Evolutionary conservation across 2,113 vertebrate species (phyloP), one percentile per base, ranked within the genome.

Genomic region (Hemiscyllium ocellatum): DNA sequence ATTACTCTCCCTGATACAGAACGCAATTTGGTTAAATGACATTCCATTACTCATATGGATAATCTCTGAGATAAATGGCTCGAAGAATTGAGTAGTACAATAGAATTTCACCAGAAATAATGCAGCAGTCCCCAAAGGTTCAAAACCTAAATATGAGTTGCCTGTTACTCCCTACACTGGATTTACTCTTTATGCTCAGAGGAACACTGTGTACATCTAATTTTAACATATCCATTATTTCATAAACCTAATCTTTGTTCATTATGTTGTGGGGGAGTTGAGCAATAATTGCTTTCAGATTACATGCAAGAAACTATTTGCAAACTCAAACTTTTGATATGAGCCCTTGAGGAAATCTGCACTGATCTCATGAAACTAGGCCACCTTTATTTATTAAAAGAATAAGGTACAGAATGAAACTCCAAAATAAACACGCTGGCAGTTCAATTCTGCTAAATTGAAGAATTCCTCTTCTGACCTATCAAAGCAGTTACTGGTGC

Each of bases 1-100:
- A 65, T 93, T 93, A 8, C 29, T 93, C 85, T 87, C 85, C 52
- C 85, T 56, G 85, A 8, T 26, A 52, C 19, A 86, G 47, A 87
- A 52, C 26, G 19, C 20, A 8, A 50, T 87, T 70, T 87, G 47
- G 85, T 22, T 1, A 87, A 86, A 86, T 91, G 56, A 93, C 90
- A 93, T 66, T 93, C 12, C 15, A 93, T 93, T 93, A 65, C n/a
- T 65, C 29, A 93, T 42, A 93, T 68, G 17, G 90, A 66, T 93
- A 19, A 42, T 42, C 61, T 17, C n/a, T 19, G 33, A 37, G 90
- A 93, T 68, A 93, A 93, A 93, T 93, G 20, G 66, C 68, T 65
- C 68, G 56, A 66, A 61, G n/a, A 91, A 91, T 15, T n/a, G 7
- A n/a, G 61, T 68, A 37, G 33, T 17, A 42, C 68, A 68, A 93